Base-by-base conservation (phyloP, 2,888 invertebrate species). In the Calameuta pallipes region DNA sequence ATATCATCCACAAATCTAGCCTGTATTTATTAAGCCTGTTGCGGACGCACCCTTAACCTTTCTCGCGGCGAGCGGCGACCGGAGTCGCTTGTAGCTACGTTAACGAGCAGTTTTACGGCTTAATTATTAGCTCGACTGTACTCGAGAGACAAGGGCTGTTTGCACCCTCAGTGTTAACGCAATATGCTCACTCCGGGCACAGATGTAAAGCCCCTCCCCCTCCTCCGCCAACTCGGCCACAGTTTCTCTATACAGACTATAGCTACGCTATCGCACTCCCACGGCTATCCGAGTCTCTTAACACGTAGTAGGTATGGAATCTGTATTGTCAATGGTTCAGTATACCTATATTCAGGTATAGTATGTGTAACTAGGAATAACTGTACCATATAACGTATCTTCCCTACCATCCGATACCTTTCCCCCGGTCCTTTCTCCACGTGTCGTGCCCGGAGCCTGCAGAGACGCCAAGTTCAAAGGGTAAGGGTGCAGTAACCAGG, bases 111-210 rank as follows among this genome's bases (percentile, higher is more conserved):
- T 86, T 87, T 87, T 86, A 86, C 85, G 87, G 85, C 89, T 90
- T 89, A 88, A 90, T 90, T 89, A 90, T 89, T 90, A 89, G 88
- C 87, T 82, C 79, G 86, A 85, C 87, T 88, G 86, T 87, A 86
- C 83, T 82, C 71, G 80, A 80, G 30, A 76, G 78, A 81, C 79
- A 82, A 87, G 85, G 88, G 87, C 83, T 89, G 89, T 89, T 90
- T 89, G 87, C 89, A 89, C 90, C 90, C 90, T 88, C 87, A 84
- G 87, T 83, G 89, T 88, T 87, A 89, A 89, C 86, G 89, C 88
- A 87, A 89, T 89, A 88, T 87, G 86, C 85, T 87, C 85, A 85
- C 85, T 85, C 80, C 70, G 82, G 80, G 78, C 80, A 79, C 82
- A 82, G 82, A 85, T 83, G 82, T 82, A 80, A 81, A 79, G 78